Base-by-base conservation (phyloP, 2,113 vertebrate species). In the Rattus rattus region DNA sequence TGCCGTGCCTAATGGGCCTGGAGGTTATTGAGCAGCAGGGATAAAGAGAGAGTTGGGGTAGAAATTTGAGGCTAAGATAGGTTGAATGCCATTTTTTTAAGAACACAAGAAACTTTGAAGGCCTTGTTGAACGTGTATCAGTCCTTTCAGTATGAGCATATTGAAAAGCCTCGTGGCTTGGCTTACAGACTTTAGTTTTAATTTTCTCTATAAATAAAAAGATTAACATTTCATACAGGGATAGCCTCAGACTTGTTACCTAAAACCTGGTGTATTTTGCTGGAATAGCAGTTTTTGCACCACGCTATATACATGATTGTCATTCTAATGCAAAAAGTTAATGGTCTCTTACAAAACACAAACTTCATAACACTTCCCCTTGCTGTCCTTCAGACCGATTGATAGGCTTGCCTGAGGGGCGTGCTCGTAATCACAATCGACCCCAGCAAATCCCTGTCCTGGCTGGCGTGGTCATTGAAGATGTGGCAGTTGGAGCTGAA, bases 351-450 rank as follows among this genome's bases (percentile, higher is more conserved):
- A 91, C 39, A 80, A 95, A 94, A 80, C 28, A 83, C 86, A n/a
- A 33, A 90, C 80, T 90, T 8, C 70, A 1, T 87, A 70, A 90
- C 26, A 0, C 5, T 86, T 93, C 43, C 88, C 81, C 65, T 94
- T 67, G 85, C 94, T 0, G 39, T 49, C 63, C 97, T 98, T 72
- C 94, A 99, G 99, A 99, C 97, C 99, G 99, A 19, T 97, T 99
- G 81, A 99, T 99, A 7, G 99, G 99, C 39, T 95, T 99, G 94
- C 99, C 99, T 2, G 99, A 99, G 94, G 99, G 99, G 17, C 98
- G 99, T 0, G 99, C 99, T 91, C 99, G 99, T 36, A 99, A 99
- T 97, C 99, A 99, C 96, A 99, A 99, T 85, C 98, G 99, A 43
- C 99, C 99, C 0, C 99, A 99, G 39, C 98, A 99, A 69, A 98